phyloP scores from a whole-genome alignment of 2,113 vertebrate genomes.

The Monopterus albus region DNA sequence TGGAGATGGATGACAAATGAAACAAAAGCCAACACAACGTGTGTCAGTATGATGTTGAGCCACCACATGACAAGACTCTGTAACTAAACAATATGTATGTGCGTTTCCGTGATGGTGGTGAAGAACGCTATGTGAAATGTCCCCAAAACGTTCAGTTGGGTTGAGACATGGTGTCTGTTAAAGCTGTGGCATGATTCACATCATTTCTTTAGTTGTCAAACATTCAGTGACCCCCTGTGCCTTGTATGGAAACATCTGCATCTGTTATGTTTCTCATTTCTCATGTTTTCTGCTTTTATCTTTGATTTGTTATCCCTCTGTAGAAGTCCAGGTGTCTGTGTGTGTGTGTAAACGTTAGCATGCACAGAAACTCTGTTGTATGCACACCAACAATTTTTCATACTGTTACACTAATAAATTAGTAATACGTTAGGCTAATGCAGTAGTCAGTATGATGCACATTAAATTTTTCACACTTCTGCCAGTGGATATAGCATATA shows the following conservation, averaged over 20 bases:
- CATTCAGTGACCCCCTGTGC: not conserved
- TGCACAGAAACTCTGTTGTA: not conserved
- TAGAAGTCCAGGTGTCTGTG: not conserved
- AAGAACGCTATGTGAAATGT: not conserved
- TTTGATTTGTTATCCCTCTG: not conserved
- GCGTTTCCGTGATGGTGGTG: not conserved
- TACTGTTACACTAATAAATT: conserved; percentile 3
- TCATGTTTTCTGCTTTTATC: not conserved
- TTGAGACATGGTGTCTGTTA: not conserved
- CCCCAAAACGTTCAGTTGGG: not conserved
- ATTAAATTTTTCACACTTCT: conserved; percentile 1
- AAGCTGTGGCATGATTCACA: not conserved
- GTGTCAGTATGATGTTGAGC: not conserved
- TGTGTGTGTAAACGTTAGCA: not conserved
- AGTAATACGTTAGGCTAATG: not conserved
- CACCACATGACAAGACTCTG: not conserved
- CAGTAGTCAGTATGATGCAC: not conserved
- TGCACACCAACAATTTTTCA: not conserved
- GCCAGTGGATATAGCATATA: conserved; percentile 36
- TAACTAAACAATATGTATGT: no score
- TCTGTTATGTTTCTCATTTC: not conserved
- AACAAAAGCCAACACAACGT: not conserved
- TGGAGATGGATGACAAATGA: conserved; percentile 11
- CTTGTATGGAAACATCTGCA: not conserved
- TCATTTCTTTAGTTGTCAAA: not conserved